Evolutionary conservation across 2,888 invertebrate species (phyloP).

Genomic region (Idaea biselata): DNA sequence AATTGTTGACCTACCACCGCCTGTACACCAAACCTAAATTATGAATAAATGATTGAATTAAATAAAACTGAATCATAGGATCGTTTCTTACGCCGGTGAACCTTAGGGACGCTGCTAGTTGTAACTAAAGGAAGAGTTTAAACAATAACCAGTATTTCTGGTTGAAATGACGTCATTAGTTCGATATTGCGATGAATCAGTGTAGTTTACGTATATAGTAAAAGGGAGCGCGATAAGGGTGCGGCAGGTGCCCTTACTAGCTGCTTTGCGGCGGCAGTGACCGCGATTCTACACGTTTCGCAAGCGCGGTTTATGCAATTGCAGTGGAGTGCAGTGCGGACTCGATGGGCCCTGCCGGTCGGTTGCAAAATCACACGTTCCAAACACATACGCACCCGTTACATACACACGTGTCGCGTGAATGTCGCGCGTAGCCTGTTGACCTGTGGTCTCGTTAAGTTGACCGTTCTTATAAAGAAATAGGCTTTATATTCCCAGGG

Average conservation of each 20-base stretch:
- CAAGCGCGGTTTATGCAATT: conserved; percentile 74
- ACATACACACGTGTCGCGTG: conserved; percentile 49
- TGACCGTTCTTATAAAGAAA: background rate
- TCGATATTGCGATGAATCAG: background rate
- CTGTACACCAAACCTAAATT: no score
- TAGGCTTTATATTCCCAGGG: no score
- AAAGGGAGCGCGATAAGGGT: conserved; percentile 44
- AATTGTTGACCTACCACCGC: no score
- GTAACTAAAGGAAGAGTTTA: background rate
- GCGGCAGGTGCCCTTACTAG: conserved; percentile 61
- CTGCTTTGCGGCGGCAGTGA: conserved; percentile 68
- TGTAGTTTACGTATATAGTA: conserved; percentile 1
- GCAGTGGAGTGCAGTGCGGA: conserved; percentile 65
- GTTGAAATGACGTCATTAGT: background rate
- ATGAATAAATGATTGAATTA: no score
- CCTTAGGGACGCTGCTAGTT: no score
- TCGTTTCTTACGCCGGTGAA: no score
- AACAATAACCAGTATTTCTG: background rate
- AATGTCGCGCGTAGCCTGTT: conserved; percentile 18
- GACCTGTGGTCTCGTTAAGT: background rate
- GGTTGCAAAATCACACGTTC: conserved; percentile 63
- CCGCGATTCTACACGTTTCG: conserved; percentile 69
- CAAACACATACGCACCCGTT: conserved; percentile 23
- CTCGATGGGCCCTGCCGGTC: conserved; percentile 65
- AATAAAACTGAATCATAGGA: no score